Base-by-base conservation (phyloP, 92 coral and sea anemone genomes). In the Bergia sp. region DNA sequence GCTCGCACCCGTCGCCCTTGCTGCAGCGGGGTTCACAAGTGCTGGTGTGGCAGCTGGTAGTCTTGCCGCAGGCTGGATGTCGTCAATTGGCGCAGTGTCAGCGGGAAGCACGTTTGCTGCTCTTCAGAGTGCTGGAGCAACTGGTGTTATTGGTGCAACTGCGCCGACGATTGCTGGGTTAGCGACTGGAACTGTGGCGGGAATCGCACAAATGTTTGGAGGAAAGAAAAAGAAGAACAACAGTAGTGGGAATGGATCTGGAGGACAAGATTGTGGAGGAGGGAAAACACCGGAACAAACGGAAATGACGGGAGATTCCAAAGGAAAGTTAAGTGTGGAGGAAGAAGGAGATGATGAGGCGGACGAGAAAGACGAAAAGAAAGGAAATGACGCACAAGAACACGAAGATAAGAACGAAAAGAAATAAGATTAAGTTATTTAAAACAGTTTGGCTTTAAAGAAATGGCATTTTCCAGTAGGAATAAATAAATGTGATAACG, bases 71-170 rank as follows among this genome's bases (percentile, higher is more conserved):
- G 16, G 49, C 57, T 82, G 61, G 76, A 82, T 82, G 86, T 82
- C 86, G 12, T 3, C 76, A 64, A 82, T 82, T 7, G 86, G 86
- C 37, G 3, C 7, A 8, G 76, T 82, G 5, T 9, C 86, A 3
- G 77, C 76, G 5, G 86, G 86, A 36, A 82, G 86, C 45, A 7
- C 39, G 41, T 65, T 82, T 40, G 86, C 86, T 18, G 29, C 38
- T 64, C 86, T 82, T 10, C 86, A 82, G 75, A 82, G 86, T 20
- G 86, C 77, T 1, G 86, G 86, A 7, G 86, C 77, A 4, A 73
- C 58, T 20, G 86, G 86, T 1, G 74, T 67, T 18, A 42, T 80
- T 4, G 86, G 86, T 20, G 23, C 76, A 7, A 15, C 86, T 64
- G 86, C 21, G 23, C 86, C 86, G 4, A 16, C 41, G 45, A 61